Evolutionary conservation across 2,888 invertebrate species (phyloP).

Genomic region (Microchrysa polita): DNA sequence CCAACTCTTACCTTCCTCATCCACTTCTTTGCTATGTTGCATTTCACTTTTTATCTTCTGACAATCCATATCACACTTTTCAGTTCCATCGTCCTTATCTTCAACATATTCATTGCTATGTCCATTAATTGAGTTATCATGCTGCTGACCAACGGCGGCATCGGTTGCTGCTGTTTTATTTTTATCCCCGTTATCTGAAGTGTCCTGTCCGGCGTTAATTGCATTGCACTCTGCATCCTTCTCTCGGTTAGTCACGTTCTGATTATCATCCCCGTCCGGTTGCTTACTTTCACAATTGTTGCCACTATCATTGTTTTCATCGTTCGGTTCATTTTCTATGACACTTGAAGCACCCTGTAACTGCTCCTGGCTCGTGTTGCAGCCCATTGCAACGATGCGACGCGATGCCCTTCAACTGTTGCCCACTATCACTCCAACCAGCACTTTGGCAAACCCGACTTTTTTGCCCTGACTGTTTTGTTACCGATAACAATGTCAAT

Average conservation of each 20-base stretch:
- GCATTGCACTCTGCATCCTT: neutral
- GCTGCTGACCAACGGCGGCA: neutral
- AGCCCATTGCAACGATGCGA: slow-evolving; percentile 64
- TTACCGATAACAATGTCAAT: neutral
- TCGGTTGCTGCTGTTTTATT: no score
- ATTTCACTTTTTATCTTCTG: slow-evolving; percentile 2
- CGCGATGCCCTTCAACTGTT: neutral
- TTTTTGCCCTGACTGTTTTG: neutral
- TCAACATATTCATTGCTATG: slow-evolving; percentile 8
- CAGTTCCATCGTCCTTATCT: neutral
- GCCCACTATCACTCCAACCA: slow-evolving; percentile 16
- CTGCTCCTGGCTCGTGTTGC: slow-evolving; percentile 71
- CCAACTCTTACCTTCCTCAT: slow-evolving; percentile 25
- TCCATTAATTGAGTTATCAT: slow-evolving; percentile 23
- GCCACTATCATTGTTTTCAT: slow-evolving; percentile 21
- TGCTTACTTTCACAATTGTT: slow-evolving; percentile 12
- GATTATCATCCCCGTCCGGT: slow-evolving; percentile 20
- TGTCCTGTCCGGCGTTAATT: neutral
- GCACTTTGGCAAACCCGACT: neutral
- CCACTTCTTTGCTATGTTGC: slow-evolving; percentile 22
- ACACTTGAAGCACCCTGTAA: slow-evolving; percentile 60
- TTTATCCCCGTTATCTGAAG: slow-evolving; percentile 8
- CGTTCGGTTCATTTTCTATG: slow-evolving; percentile 42
- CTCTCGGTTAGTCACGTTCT: slow-evolving; percentile 16
- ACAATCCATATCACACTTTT: neutral